phyloP scores from a whole-genome alignment of 2,113 vertebrate species.

The Psophia crepitans region DNA sequence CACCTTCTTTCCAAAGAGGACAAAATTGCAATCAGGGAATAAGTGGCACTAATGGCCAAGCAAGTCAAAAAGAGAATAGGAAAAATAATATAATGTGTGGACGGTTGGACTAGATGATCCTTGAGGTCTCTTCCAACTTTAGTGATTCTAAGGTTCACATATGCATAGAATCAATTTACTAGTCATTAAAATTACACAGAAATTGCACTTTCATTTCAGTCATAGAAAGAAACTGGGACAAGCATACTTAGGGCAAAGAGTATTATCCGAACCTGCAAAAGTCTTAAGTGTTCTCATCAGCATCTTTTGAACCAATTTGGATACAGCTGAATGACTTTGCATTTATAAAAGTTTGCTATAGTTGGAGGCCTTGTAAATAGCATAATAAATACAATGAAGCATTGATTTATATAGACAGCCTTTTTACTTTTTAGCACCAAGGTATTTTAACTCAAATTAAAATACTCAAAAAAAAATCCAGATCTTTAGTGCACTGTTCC shows the following conservation, averaged over 20 bases:
- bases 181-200: not conserved
- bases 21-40: not conserved
- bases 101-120: too few species aligned
- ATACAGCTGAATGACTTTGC: slow-evolving; percentile 3
- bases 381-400: slow-evolving; percentile 10
- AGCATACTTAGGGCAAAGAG: not conserved
- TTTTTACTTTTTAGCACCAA: not conserved
- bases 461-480: not conserved
- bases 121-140: too few species aligned
- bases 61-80: not conserved
- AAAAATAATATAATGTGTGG: not conserved
- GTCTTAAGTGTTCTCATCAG: not conserved
- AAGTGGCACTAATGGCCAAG: not conserved
- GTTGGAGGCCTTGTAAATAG: not conserved
- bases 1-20: not conserved
- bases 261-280: not conserved
- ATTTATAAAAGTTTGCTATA: slow-evolving; percentile 13
- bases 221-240: not conserved
- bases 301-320: slow-evolving; percentile 4
- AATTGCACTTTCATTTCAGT: not conserved
- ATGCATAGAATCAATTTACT: not conserved
- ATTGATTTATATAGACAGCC: slow-evolving; percentile 6
- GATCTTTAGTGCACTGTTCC: not conserved
- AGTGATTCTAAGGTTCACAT: too few species aligned
- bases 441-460: not conserved